A percentile compares a stretch with the other conserved stretches of the same genome.
phyloP scores from a whole-genome alignment of 2,113 vertebrate genomes.

The Cheilinus undulatus region DNA sequence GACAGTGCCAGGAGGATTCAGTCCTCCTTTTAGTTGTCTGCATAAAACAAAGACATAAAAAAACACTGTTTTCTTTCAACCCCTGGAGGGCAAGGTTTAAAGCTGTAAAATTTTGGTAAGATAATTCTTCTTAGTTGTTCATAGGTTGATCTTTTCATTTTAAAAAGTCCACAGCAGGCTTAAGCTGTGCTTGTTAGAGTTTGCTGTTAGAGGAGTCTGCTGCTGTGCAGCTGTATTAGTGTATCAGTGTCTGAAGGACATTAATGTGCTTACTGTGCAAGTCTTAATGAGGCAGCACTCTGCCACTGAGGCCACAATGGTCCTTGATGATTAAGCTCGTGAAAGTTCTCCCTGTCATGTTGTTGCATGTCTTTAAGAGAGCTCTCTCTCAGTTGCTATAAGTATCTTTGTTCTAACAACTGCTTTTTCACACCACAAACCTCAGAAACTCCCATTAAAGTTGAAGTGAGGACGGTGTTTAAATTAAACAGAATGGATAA shows the following conservation, averaged over 20 bases:
- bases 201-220: constrained; percentile 10
- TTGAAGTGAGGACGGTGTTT: not conserved
- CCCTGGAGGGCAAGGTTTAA: not conserved
- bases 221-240: constrained; percentile 24
- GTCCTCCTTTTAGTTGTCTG: not conserved
- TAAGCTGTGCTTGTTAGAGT: constrained; percentile 18
- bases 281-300: constrained; percentile 62
- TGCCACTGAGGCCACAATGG: constrained; percentile 42
- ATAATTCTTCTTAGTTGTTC: constrained; percentile 13
- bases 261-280: constrained; percentile 50
- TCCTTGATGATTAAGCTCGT: constrained; percentile 55
- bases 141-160: constrained; percentile 20
- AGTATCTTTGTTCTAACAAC: constrained; percentile 1
- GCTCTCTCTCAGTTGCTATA: not conserved
- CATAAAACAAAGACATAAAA: not conserved
- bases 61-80: not conserved
- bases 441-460: constrained; percentile 52
- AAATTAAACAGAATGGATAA: constrained; percentile 35
- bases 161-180: constrained; percentile 6
- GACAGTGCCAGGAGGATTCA: constrained; percentile 11
- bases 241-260: constrained; percentile 51
- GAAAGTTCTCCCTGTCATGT: constrained; percentile 33
- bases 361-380: constrained; percentile 7
- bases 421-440: constrained; percentile 25
- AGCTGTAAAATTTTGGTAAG: not conserved